phyloP scores from a whole-genome alignment of 2,888 invertebrate species.

The Nephrotoma guestfalica region DNA sequence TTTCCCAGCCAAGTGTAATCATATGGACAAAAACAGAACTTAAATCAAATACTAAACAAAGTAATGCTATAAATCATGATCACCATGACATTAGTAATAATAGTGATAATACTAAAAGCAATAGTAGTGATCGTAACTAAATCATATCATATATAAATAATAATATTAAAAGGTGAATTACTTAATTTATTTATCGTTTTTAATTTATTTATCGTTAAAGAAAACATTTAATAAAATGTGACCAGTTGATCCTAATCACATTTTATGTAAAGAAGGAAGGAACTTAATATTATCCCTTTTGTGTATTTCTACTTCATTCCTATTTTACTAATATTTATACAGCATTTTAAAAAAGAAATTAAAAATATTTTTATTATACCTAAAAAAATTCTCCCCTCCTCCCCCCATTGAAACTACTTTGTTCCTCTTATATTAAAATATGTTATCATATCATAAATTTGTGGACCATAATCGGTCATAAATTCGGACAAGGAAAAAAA shows the following conservation, averaged over 20 bases:
- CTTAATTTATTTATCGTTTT: background rate
- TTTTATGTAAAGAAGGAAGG: background rate
- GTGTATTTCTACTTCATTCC: background rate
- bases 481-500: background rate
- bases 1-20: constrained; percentile 46
- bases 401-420: background rate
- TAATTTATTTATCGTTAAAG: background rate
- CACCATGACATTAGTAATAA: background rate
- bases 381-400: background rate
- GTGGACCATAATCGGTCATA: background rate
- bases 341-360: background rate
- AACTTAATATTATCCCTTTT: background rate
- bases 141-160: background rate
- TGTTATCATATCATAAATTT: background rate
- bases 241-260: background rate
- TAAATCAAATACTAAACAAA: background rate
- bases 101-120: background rate
- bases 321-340: background rate
- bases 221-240: background rate
- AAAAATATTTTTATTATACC: background rate
- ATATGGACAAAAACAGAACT: constrained; percentile 34
- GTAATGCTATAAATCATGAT: background rate
- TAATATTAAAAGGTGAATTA: background rate
- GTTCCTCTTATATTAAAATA: background rate
- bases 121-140: background rate